Base-by-base conservation (phyloP, 2,113 vertebrate species). In the Diadophis punctatus region DNA sequence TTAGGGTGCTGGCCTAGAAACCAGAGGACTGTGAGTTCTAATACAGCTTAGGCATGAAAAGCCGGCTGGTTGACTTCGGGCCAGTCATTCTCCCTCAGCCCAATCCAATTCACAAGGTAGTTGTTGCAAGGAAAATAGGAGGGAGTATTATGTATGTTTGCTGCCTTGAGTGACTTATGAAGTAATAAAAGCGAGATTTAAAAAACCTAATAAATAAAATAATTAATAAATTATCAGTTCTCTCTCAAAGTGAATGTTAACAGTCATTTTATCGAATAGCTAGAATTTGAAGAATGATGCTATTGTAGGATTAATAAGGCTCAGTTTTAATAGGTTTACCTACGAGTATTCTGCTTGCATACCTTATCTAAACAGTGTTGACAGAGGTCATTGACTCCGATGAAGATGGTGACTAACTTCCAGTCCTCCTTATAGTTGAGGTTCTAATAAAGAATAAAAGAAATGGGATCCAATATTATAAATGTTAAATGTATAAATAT, bases 321-420 rank as follows among this genome's bases (percentile, higher is more conserved):
- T 86, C 2, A 34, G 48, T 91, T 86, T 55, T 46, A 86, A 74
- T 74, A 34, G 12, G 8, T 80, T 39, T 80, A 20, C 3, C 18
- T 39, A 43, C 1, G 20, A 88, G n/a, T 30, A 14, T 91, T 74
- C 56, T 87, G 92, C 90, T 95, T 91, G 89, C 92, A 91, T 97
- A 99, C 99, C 96, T 97, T 96, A 93, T 99, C 96, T 56, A 98
- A 95, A 93, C 99, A 99, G 97, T 98, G 99, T 91, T 97, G 98
- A 95, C 99, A 99, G 89, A 99, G 96, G 97, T 99, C 99, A 0
- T 98, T 99, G 94, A 96, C 97, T 94, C 99, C 99, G 58, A 99
- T 95, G 49, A 99, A 98, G 93, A 99, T 92, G 1, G 99, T 99
- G 96, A 99, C 97, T 96, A 99, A 95, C 96, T 99, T 99, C 99